These are phyloP conservation scores for Hemicrepidius hirtus DNA, from an alignment of 2,888 invertebrate species.

Conservation along the genomic window DNA sequence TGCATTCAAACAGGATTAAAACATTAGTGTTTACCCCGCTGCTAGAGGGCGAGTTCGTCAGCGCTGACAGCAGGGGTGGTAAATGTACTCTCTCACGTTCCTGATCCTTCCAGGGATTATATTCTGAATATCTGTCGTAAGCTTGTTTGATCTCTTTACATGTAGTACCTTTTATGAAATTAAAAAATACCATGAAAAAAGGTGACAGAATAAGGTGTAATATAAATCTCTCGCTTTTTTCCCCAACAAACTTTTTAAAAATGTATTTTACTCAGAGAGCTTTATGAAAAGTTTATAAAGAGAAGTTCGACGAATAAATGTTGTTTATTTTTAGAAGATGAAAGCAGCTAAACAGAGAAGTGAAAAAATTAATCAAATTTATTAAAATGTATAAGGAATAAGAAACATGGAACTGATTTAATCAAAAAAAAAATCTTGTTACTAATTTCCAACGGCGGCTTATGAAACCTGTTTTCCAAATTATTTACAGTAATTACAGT, in stretches of 20 bases:
- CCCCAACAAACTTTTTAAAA: constrained; percentile 2
- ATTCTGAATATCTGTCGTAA: constrained; percentile 48
- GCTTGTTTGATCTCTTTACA: constrained; percentile 44
- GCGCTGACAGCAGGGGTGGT: constrained; percentile 54
- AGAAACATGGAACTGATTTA: neutral
- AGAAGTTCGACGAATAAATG: neutral
- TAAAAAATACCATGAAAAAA: constrained; percentile 26
- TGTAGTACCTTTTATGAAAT: constrained; percentile 43
- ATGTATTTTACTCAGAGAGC: constrained; percentile 6
- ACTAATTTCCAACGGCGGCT: too few relatives aligned
- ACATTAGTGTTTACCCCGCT: constrained; percentile 53
- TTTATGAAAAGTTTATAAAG: constrained; percentile 5
- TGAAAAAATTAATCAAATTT: neutral
- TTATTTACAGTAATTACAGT: too few relatives aligned
- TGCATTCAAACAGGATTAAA: constrained; percentile 55
- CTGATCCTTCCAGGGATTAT: constrained; percentile 49
- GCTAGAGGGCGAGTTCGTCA: constrained; percentile 54
- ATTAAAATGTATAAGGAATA: constrained; percentile 2
- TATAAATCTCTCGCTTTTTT: neutral
- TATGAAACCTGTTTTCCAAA: too few relatives aligned
- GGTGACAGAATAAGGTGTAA: neutral
- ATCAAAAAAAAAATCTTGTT: too few relatives aligned
- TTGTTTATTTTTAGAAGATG: neutral
- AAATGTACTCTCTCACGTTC: constrained; percentile 51
- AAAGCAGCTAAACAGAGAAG: neutral